Evolutionary conservation across 2,888 invertebrate genomes (phyloP).

Genomic region (Acanthosepion lycidas): DNA sequence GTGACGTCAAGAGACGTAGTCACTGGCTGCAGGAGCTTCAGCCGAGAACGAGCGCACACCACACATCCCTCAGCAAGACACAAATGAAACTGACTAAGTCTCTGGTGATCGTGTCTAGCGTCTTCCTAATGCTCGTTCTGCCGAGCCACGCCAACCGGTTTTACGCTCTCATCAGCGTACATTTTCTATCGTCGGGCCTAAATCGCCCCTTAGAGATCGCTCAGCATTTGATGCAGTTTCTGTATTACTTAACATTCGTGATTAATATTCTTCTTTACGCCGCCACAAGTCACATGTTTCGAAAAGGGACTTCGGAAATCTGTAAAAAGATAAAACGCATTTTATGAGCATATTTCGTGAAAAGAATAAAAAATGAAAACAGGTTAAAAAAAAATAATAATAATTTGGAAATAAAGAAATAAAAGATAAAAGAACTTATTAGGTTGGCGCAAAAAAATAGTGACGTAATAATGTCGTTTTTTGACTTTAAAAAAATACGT

Average conservation of each 20-base stretch:
- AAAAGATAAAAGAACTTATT: too few relatives aligned
- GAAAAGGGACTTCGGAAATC: slow-evolving; percentile 51
- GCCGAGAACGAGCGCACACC: slow-evolving; percentile 50
- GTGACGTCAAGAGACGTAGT: slow-evolving; percentile 53
- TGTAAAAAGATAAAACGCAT: not conserved
- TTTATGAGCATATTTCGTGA: not conserved
- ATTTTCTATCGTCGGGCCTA: not conserved
- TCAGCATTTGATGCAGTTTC: slow-evolving; percentile 62
- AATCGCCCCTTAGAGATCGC: slow-evolving; percentile 50
- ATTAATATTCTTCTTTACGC: slow-evolving; percentile 64
- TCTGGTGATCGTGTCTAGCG: slow-evolving; percentile 66
- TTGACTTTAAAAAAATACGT: too few relatives aligned
- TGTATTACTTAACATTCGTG: slow-evolving; percentile 64
- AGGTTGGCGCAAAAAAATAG: too few relatives aligned
- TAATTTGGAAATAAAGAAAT: too few relatives aligned
- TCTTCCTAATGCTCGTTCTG: slow-evolving; percentile 66
- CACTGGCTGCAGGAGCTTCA: slow-evolving; percentile 53
- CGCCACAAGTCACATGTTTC: slow-evolving; percentile 62
- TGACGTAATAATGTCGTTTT: too few relatives aligned
- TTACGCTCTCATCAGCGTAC: slow-evolving; percentile 58
- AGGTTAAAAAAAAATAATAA: not conserved
- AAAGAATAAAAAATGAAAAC: not conserved
- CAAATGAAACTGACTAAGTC: slow-evolving; percentile 64
- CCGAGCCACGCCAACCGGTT: slow-evolving; percentile 68
- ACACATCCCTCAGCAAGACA: slow-evolving; percentile 58